Base-by-base conservation (phyloP, 2,797 vertebrate species). In the Nannoperca australis region DNA sequence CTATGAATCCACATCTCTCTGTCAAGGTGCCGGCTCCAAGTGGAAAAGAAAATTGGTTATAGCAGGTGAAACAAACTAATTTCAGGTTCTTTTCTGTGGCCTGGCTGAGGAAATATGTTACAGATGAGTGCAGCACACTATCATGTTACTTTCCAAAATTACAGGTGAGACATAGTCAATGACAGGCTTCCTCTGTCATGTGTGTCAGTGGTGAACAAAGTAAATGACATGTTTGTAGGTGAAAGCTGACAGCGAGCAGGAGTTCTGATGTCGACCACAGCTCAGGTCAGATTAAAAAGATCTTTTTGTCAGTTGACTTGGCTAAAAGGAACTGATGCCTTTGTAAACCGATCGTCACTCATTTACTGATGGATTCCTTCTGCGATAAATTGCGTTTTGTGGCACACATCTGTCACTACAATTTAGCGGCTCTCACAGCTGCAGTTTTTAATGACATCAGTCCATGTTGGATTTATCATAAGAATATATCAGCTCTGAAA, bases 131-230 rank as follows among this genome's bases (percentile, higher is more conserved):
- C 68, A 59, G 22, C 70, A 36, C 59, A 24, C 10, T 66, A 45
- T 58, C 70, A 69, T 66, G 54, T 71, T 68, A 27, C 27, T 58
- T 44, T 60, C 34, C 40, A 38, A 78, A 66, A 89, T 90, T 71
- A 83, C 73, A 91, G 81, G 75, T 59, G 69, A 76, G 75, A n/a
- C 54, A 0, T 0, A 12, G 68, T 63, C 68, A 79, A 79, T 85
- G 76, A 91, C 77, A 85, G 83, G 54, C 64, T 73, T 54, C 44
- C 74, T 55, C 63, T 45, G 53, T 24, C 38, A 2, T n/a, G 55
- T 34, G 36, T 60, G 22, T 66, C 49, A 47, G 24, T 15, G 38
- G 30, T 10, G 65, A 64, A 66, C 36, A 64, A 13, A 73, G 62
- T 45, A 38, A 78, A 85, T 71, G 15, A 78, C 62, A 70, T 3